A percentile compares a stretch with the other conserved stretches of the same genome.
These are phyloP conservation scores for Montipora cactus DNA, from an alignment of 64 coral and sea anemone species.

Conservation along the genomic window DNA sequence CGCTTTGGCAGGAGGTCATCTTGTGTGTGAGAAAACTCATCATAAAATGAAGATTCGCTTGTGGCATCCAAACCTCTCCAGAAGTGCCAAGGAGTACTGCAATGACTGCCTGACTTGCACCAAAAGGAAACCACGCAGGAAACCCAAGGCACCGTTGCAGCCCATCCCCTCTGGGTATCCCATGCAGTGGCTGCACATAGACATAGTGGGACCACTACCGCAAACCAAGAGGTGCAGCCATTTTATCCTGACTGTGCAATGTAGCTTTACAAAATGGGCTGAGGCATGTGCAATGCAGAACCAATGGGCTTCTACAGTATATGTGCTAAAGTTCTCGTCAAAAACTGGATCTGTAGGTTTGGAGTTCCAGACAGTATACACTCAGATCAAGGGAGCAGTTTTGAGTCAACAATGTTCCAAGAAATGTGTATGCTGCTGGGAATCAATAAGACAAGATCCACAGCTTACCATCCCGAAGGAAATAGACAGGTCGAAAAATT, in stretches of 20 bases:
- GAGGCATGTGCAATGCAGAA: neutral
- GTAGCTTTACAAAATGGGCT: conserved; percentile 48
- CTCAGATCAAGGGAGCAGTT: conserved; percentile 36
- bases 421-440: too few relatives aligned
- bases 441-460: too few relatives aligned
- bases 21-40: too few relatives aligned
- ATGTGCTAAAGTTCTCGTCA: conserved; percentile 4
- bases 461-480: too few relatives aligned
- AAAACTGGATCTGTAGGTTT: conserved; percentile 54
- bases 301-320: neutral
- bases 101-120: conserved; percentile 43
- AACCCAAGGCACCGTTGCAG: conserved; percentile 45
- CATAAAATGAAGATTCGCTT: conserved; percentile 39
- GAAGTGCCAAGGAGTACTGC: conserved; percentile 49
- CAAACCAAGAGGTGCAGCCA: conserved; percentile 43
- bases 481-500: too few relatives aligned
- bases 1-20: too few relatives aligned
- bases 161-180: conserved; percentile 49
- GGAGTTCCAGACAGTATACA: conserved; percentile 47
- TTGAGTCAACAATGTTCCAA: conserved; percentile 17
- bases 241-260: conserved; percentile 61
- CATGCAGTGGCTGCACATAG: conserved; percentile 59
- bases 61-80: conserved; percentile 27
- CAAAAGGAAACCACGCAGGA: conserved; percentile 22
- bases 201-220: conserved; percentile 53